These are phyloP conservation scores for Ectropis grisescens DNA, from an alignment of 1,140 invertebrate genomes.

Conservation along the genomic window DNA sequence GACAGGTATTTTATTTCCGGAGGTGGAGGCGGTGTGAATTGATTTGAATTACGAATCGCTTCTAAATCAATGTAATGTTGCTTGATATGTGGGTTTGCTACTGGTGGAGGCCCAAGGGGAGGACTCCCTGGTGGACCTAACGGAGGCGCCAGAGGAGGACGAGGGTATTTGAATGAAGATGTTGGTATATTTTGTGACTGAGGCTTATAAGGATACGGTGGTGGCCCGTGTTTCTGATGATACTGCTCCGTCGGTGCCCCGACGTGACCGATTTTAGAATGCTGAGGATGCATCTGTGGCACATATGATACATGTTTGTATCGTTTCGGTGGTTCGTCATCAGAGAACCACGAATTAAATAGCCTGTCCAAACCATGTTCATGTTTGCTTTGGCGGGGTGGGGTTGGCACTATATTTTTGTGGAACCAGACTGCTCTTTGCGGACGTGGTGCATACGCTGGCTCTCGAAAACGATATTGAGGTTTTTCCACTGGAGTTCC, in stretches of 20 bases:
- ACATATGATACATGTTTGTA: no score
- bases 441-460: slow-evolving; percentile 11
- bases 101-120: slow-evolving; percentile 20
- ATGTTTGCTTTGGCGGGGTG: slow-evolving; percentile 22
- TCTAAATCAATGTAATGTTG: slow-evolving; percentile 27
- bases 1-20: slow-evolving; percentile 19
- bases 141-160: no score
- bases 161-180: no score
- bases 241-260: slow-evolving; percentile 25
- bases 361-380: slow-evolving; percentile 40
- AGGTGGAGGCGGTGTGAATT: slow-evolving; percentile 14
- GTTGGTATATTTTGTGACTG: slow-evolving; percentile 24
- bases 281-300: slow-evolving; percentile 22
- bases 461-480: slow-evolving; percentile 3
- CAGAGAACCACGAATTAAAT: slow-evolving; percentile 47
- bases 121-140: no score
- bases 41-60: slow-evolving; percentile 1
- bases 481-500: slow-evolving; percentile 20
- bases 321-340: slow-evolving; percentile 19
- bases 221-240: slow-evolving; percentile 26
- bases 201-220: slow-evolving; percentile 36
- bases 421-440: slow-evolving; percentile 53
- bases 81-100: slow-evolving; percentile 9
- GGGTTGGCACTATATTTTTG: slow-evolving; percentile 41
- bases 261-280: slow-evolving; percentile 32